These are phyloP conservation scores for Stichodactyla helianthus DNA, from an alignment of 64 coral and sea anemone species.

Conservation along the genomic window DNA sequence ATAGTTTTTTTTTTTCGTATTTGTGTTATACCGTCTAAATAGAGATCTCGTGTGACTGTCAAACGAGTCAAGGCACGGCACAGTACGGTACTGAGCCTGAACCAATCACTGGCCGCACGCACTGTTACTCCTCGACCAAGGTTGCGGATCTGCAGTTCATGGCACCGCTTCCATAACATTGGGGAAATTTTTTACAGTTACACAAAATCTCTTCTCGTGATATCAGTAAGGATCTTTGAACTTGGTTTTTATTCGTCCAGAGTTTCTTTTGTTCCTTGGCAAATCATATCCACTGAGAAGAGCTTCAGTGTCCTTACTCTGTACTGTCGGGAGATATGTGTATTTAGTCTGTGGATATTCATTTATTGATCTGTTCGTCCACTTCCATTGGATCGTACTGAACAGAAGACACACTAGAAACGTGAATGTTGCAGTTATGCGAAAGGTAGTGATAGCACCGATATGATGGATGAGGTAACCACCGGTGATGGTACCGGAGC, in stretches of 20 bases:
- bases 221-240: not conserved
- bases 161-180: no score
- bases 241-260: not conserved
- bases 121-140: no score
- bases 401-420: conserved; percentile 68
- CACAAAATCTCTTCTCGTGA: no score
- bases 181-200: no score
- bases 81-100: no score
- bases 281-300: conserved; percentile 60
- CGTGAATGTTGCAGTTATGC: conserved; percentile 53
- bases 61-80: no score
- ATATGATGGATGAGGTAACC: conserved; percentile 86
- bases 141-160: no score
- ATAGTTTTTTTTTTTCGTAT: no score
- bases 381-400: conserved; percentile 65
- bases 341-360: conserved; percentile 57
- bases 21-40: no score
- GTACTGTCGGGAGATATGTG: conserved; percentile 66
- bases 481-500: conserved; percentile 76
- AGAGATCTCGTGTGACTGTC: no score
- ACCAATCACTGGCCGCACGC: no score
- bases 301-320: conserved; percentile 77
- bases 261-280: not conserved
- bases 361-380: conserved; percentile 37
- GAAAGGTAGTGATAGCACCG: conserved; percentile 71